Percentiles rank a stretch among this genome's conserved stretches.
Evolutionary conservation across 1,140 invertebrate species (phyloP).

Genomic region (Lanistes nyassanus): DNA sequence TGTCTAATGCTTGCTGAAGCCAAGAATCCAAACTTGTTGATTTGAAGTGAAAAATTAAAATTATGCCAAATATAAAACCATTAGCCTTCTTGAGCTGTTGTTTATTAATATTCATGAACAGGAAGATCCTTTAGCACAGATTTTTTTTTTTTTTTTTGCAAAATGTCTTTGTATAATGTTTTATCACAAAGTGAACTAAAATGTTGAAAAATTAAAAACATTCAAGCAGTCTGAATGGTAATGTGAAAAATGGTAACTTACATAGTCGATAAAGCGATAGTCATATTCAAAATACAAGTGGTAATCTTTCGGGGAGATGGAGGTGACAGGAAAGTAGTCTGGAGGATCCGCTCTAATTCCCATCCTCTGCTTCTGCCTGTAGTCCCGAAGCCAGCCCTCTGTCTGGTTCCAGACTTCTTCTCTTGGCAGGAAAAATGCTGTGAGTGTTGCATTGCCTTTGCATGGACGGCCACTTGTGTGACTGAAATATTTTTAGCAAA

Average conservation of each 20-base stretch:
- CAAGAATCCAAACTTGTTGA: no score
- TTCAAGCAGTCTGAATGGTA: no score
- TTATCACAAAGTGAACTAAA: background rate
- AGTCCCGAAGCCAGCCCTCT: constrained; percentile 26
- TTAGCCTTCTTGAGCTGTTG: no score
- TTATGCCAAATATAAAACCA: no score
- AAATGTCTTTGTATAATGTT: background rate
- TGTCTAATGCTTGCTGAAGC: no score
- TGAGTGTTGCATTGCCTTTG: constrained; percentile 86
- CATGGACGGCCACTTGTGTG: constrained; percentile 68
- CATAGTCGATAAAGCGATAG: constrained; percentile 39
- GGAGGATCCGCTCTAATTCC: constrained; percentile 16
- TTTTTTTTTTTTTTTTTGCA: background rate
- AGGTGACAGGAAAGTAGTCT: constrained; percentile 25
- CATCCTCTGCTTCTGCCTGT: background rate
- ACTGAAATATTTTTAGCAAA: constrained; percentile 43
- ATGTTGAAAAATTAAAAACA: no score
- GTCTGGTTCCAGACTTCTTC: constrained; percentile 33
- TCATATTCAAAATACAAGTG: constrained; percentile 34
- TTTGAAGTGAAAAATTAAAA: no score
- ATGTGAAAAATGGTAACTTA: no score
- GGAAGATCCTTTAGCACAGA: background rate
- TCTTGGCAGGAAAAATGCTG: constrained; percentile 70
- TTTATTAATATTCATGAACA: background rate
- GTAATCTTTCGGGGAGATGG: constrained; percentile 31